phyloP scores from a whole-genome alignment of 2,113 vertebrate genomes.

The Cinclus mexicanus region DNA sequence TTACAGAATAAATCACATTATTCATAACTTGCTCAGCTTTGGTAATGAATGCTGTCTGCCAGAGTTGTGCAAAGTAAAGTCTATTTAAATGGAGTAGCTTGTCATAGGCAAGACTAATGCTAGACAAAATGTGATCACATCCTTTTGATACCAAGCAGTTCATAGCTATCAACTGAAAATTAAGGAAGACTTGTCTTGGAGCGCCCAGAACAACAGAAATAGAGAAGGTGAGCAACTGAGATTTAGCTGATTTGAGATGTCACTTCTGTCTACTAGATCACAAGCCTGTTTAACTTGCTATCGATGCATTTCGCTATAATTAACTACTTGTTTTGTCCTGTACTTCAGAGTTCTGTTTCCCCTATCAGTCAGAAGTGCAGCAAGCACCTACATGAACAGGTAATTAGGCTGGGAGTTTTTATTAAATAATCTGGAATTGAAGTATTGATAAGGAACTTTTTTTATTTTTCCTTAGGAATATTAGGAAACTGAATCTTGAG shows the following conservation, averaged over 20 bases:
- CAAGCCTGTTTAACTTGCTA: not conserved
- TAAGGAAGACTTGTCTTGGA: not conserved
- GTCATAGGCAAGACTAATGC: constrained; percentile 8
- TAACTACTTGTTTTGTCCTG: not conserved
- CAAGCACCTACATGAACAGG: not conserved
- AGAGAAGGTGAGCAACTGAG: not conserved
- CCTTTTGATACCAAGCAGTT: not conserved
- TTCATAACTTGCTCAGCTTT: not conserved
- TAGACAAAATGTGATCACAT: not conserved
- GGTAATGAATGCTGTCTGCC: constrained; percentile 3
- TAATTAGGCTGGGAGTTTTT: not conserved
- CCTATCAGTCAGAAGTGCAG: not conserved
- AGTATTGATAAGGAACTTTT: not conserved
- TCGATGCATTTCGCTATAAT: not conserved
- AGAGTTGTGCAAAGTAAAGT: not conserved
- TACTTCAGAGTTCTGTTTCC: not conserved
- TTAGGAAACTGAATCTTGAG: not conserved
- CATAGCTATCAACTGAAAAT: not conserved
- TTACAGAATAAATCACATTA: constrained; percentile 36
- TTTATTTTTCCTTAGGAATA: not conserved
- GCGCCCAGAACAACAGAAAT: not conserved
- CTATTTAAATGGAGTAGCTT: constrained; percentile 14
- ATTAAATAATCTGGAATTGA: not conserved
- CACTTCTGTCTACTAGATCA: not conserved
- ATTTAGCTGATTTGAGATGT: not conserved